These are phyloP conservation scores for Anoplopoma fimbria DNA, from an alignment of 2,113 vertebrate species.

Conservation along the genomic window DNA sequence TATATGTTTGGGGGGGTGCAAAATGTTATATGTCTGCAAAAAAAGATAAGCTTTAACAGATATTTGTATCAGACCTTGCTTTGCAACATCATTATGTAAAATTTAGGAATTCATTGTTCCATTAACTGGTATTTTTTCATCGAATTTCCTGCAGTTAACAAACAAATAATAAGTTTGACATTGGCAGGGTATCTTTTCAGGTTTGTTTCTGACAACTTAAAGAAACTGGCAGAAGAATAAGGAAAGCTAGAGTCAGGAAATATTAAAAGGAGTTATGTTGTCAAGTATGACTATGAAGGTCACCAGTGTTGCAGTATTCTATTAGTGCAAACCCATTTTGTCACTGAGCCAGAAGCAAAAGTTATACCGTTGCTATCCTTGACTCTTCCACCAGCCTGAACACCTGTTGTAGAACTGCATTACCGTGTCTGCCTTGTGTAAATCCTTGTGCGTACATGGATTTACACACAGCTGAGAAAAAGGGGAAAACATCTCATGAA, in stretches of 20 bases:
- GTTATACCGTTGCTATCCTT: conserved; percentile 72
- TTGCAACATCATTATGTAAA: background rate
- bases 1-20: background rate
- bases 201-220: background rate
- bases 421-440: conserved; percentile 9
- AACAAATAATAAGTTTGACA: background rate
- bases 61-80: background rate
- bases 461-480: background rate
- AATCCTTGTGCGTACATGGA: background rate
- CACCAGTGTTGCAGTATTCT: conserved; percentile 51
- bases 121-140: background rate
- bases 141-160: background rate
- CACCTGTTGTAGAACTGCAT: conserved; percentile 69
- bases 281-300: conserved; percentile 54
- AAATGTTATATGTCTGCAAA: background rate
- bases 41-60: background rate
- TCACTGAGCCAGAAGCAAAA: conserved; percentile 66
- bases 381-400: conserved; percentile 49
- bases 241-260: background rate
- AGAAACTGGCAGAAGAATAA: background rate
- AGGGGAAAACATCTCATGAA: background rate
- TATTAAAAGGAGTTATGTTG: conserved; percentile 7
- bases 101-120: background rate
- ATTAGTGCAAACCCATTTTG: conserved; percentile 64
- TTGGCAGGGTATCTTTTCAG: background rate